Evolutionary conservation across 2,113 vertebrate genomes (phyloP).

Genomic region (Cervus canadensis): DNA sequence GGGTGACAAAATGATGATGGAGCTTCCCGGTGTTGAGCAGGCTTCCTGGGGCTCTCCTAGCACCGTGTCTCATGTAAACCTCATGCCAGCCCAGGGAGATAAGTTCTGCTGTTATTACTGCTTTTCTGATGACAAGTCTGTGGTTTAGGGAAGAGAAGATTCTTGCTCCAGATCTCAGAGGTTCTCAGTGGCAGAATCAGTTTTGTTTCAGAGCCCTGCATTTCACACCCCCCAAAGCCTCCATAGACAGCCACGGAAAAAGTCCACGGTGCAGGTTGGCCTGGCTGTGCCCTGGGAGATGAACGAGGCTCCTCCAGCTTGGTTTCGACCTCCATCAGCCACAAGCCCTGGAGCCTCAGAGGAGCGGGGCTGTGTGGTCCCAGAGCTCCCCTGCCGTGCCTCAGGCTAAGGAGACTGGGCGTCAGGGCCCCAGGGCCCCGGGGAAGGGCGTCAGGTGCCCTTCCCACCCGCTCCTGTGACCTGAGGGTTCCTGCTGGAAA

Average conservation of each 20-base stretch:
- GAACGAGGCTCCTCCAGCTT: neutral
- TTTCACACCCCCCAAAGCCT: neutral
- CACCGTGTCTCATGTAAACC: too few relatives aligned
- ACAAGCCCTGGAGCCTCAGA: fast-evolving
- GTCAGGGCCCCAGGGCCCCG: neutral
- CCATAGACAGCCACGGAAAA: too few relatives aligned
- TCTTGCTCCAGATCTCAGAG: neutral
- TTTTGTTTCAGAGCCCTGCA: fast-evolving
- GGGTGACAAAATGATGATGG: neutral
- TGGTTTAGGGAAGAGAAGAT: neutral
- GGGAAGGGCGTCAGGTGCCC: too few relatives aligned
- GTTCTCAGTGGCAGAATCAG: neutral
- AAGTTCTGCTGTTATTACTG: neutral
- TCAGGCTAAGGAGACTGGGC: neutral
- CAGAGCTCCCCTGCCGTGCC: too few relatives aligned
- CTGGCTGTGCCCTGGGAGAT: neutral
- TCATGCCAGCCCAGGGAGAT: neutral
- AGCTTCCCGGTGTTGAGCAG: fast-evolving
- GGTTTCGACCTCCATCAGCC: neutral
- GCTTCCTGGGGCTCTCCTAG: neutral
- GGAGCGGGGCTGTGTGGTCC: neutral
- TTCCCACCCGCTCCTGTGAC: neutral
- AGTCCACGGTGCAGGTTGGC: fast-evolving
- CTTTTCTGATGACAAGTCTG: neutral
- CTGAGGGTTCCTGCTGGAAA: neutral